These are phyloP conservation scores for Menidia beryllina DNA, from an alignment of 2,113 vertebrate genomes.

Conservation along the genomic window DNA sequence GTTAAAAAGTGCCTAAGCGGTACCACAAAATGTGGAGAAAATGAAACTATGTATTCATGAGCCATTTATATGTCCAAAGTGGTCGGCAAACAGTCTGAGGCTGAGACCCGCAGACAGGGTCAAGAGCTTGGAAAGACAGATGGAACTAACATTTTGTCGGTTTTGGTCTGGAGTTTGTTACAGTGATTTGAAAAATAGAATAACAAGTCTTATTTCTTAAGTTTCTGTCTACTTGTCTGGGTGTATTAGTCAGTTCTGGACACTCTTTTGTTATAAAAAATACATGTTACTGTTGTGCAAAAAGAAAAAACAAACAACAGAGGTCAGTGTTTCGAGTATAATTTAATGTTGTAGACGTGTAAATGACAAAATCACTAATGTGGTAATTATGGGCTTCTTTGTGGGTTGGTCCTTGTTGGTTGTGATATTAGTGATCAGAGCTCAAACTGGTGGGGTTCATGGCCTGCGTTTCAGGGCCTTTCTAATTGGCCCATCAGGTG, in stretches of 20 bases:
- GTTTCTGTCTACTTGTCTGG: background rate
- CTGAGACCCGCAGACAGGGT: background rate
- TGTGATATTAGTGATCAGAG: constrained; percentile 31
- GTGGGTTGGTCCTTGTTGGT: constrained; percentile 3
- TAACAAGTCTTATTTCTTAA: background rate
- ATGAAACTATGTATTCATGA: background rate
- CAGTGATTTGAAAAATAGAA: constrained; percentile 3
- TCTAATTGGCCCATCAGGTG: constrained; percentile 70
- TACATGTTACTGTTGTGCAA: background rate
- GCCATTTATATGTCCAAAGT: constrained; percentile 12
- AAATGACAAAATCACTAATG: constrained; percentile 25
- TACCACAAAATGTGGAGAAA: background rate
- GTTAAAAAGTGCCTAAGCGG: constrained; percentile 1
- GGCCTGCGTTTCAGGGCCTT: constrained; percentile 42
- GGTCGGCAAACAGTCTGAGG: background rate
- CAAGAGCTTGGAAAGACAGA: constrained; percentile 4
- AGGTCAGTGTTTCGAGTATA: background rate
- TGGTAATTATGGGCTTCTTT: constrained; percentile 37
- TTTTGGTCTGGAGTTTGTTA: constrained; percentile 21
- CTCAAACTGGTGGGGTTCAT: constrained; percentile 37
- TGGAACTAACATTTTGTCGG: constrained; percentile 9
- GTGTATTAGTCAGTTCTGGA: background rate
- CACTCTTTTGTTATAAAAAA: background rate
- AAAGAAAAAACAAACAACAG: no score
- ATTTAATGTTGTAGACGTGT: constrained; percentile 2